Percentiles rank a stretch among this genome's conserved stretches.
Evolutionary conservation across 2,888 invertebrate species (phyloP).

Genomic region (Argyresthia goedartella): DNA sequence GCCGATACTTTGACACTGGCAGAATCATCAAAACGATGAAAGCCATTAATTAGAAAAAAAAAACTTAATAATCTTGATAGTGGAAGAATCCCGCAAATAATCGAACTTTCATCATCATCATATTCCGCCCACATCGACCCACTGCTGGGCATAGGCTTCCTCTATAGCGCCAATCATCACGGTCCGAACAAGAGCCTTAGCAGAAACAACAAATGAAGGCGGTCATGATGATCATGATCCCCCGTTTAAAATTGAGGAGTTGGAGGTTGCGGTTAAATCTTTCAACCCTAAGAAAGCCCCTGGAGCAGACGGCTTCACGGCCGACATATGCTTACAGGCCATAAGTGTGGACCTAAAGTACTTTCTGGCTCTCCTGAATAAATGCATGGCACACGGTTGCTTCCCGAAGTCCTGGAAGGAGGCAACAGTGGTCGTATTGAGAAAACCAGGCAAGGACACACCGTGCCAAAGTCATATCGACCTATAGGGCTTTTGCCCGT

Average conservation of each 20-base stretch:
- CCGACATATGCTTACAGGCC: slow-evolving; percentile 5
- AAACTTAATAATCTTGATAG: no score
- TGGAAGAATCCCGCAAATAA: no score
- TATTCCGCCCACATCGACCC: background rate
- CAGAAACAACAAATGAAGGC: no score
- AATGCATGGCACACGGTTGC: background rate
- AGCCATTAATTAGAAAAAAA: no score
- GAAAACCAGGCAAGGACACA: slow-evolving; percentile 9
- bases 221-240: background rate
- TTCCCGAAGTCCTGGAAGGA: slow-evolving; percentile 12
- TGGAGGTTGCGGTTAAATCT: background rate
- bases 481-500: slow-evolving; percentile 7
- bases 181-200: no score
- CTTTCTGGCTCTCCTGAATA: slow-evolving; percentile 3
- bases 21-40: no score
- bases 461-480: slow-evolving; percentile 5
- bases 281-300: slow-evolving; percentile 10
- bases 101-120: no score
- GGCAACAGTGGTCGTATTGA: slow-evolving; percentile 6
- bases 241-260: slow-evolving; percentile 5
- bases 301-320: slow-evolving; percentile 8
- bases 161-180: background rate
- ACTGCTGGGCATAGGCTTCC: no score
- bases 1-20: no score
- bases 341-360: background rate